Percentiles rank a stretch among this genome's conserved stretches.
Conservation (phyloP, 2,888 invertebrate genomes). For the Ennomos quercinarius region DNA sequence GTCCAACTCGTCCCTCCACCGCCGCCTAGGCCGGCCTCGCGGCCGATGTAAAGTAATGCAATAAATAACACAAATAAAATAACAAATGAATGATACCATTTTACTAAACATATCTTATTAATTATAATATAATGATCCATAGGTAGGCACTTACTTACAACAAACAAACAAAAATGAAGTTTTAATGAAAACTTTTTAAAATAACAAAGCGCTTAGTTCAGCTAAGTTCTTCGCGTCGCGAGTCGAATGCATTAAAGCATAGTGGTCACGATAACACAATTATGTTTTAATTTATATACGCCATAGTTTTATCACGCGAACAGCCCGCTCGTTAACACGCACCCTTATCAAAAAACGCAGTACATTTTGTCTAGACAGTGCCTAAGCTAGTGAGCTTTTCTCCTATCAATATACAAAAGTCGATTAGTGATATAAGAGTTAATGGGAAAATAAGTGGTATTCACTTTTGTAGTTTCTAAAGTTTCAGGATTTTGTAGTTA, state of each 20-base stretch:
- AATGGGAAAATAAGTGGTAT: too few relatives aligned
- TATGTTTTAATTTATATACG: slow-evolving; percentile 85
- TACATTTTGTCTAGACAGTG: slow-evolving; percentile 22
- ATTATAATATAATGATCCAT: too few relatives aligned
- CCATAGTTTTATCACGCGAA: slow-evolving; percentile 75
- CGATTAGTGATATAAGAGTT: too few relatives aligned
- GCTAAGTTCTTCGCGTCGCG: slow-evolving; percentile 48
- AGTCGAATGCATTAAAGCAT: slow-evolving; percentile 73
- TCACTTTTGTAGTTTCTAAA: too few relatives aligned
- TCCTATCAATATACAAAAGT: too few relatives aligned
- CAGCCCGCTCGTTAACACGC: slow-evolving; percentile 67
- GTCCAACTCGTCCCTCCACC: too few relatives aligned
- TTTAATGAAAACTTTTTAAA: slow-evolving; percentile 30
- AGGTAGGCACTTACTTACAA: neutral
- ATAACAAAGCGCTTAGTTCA: slow-evolving; percentile 40
- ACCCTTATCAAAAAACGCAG: slow-evolving; percentile 72
- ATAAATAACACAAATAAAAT: too few relatives aligned
- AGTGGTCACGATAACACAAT: slow-evolving; percentile 84
- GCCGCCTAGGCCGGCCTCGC: too few relatives aligned
- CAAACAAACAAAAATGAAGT: slow-evolving; percentile 11
- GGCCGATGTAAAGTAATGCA: too few relatives aligned
- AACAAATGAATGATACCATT: too few relatives aligned
- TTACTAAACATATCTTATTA: too few relatives aligned
- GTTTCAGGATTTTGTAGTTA: too few relatives aligned
- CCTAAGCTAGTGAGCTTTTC: neutral